Percentiles rank a stretch among this genome's conserved stretches.
These are phyloP conservation scores for Gymnopithys bicolor DNA, from an alignment of 2,797 vertebrate genomes.

Conservation along the genomic window DNA sequence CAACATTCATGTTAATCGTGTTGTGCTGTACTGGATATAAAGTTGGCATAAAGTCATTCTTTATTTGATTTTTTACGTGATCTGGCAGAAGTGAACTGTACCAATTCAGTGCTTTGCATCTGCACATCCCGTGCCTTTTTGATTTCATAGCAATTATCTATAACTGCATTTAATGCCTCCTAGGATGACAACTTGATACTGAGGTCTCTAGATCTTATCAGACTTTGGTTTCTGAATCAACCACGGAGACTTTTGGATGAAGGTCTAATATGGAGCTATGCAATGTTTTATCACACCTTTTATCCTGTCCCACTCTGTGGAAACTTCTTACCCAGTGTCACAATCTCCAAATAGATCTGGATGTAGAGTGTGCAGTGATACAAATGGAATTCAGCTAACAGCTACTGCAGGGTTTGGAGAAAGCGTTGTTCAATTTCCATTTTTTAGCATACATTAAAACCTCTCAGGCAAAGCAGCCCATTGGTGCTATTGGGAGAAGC, in stretches of 20 bases:
- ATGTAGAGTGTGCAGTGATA: background rate
- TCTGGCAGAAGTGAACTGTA: background rate
- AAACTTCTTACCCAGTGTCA: background rate
- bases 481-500: background rate
- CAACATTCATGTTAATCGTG: background rate
- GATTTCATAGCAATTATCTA: background rate
- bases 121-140: background rate
- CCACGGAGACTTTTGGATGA: background rate
- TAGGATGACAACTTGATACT: background rate
- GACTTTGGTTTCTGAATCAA: background rate
- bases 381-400: background rate
- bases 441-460: constrained; percentile 42
- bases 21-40: background rate
- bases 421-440: constrained; percentile 25
- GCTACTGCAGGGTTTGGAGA: constrained; percentile 1
- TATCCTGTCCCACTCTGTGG: background rate
- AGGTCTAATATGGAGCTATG: background rate
- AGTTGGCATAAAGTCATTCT: background rate
- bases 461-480: background rate
- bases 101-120: background rate
- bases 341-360: background rate
- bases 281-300: background rate
- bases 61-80: background rate
- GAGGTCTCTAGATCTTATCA: background rate
- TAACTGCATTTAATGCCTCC: background rate